Percentiles rank a stretch among this genome's conserved stretches.
These are phyloP conservation scores for Sinocyclocheilus maitianheensis DNA, from an alignment of 2,113 vertebrate species.

Conservation along the genomic window DNA sequence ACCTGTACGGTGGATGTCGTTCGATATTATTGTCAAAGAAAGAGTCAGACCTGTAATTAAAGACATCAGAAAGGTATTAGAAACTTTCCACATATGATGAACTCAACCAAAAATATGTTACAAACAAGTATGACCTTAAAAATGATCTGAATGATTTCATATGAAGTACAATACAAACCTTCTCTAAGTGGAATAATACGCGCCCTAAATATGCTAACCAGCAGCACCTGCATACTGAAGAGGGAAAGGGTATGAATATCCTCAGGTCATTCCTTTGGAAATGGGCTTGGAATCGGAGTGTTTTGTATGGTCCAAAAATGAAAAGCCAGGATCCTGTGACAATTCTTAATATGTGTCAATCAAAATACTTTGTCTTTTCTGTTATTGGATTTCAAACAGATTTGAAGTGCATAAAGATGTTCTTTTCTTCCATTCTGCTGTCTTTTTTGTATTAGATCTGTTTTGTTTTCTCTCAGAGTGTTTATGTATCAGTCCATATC, in stretches of 20 bases:
- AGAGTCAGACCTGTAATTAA: not conserved
- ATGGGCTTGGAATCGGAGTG: not conserved
- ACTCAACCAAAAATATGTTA: not conserved
- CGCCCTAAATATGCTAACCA: slow-evolving; percentile 3
- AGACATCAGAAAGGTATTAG: slow-evolving; percentile 4
- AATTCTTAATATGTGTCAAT: not conserved
- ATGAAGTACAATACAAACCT: not conserved
- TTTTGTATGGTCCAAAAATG: slow-evolving; percentile 11
- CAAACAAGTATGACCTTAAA: not conserved
- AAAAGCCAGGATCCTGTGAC: slow-evolving; percentile 7
- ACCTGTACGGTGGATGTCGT: not conserved
- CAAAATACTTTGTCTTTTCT: not conserved
- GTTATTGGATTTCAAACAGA: slow-evolving; percentile 4
- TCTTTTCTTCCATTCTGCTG: not conserved
- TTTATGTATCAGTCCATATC: not conserved
- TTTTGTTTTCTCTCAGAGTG: slow-evolving; percentile 4
- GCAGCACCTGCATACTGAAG: slow-evolving; percentile 32
- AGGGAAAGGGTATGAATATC: not conserved
- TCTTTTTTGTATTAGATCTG: not conserved
- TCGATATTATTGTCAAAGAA: not conserved
- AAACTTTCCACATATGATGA: not conserved
- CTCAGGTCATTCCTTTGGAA: slow-evolving; percentile 24
- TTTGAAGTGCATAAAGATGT: not conserved
- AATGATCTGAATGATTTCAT: slow-evolving; percentile 16
- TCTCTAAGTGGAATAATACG: not conserved